Evolutionary conservation across 92 coral and sea anemone species (phyloP).

Genomic region (Parazoanthus darwini): DNA sequence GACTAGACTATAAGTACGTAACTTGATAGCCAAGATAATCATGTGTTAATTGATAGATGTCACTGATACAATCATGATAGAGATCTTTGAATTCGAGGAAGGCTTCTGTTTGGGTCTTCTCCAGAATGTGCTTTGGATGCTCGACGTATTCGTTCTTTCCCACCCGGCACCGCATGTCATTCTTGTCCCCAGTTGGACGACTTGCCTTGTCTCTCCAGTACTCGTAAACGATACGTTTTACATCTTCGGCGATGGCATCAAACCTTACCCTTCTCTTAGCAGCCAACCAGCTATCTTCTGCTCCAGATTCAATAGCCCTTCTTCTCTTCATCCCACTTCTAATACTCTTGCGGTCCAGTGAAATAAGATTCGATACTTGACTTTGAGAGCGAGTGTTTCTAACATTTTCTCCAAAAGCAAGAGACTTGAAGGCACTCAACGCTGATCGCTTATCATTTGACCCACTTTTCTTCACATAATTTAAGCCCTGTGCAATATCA

Average conservation of each 20-base stretch:
- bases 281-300: conserved; percentile 30
- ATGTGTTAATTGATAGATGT: no score
- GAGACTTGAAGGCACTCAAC: conserved; percentile 33
- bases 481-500: conserved; percentile 29
- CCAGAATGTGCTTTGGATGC: conserved; percentile 61
- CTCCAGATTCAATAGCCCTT: conserved; percentile 36
- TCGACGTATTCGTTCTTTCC: conserved; percentile 49
- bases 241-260: conserved; percentile 37
- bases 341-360: conserved; percentile 36
- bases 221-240: conserved; percentile 18
- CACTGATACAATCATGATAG: no score
- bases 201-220: conserved; percentile 37
- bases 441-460: conserved; percentile 29
- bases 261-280: conserved; percentile 23
- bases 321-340: conserved; percentile 8
- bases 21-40: no score
- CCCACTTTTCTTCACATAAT: conserved; percentile 33
- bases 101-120: neutral
- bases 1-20: no score
- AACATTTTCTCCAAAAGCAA: conserved; percentile 32
- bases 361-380: conserved; percentile 12
- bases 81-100: conserved; percentile 53
- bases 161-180: conserved; percentile 38
- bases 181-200: conserved; percentile 42
- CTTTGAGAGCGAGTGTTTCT: conserved; percentile 12